These are phyloP conservation scores for Rhizoglyphus robini DNA, from an alignment of 1,140 invertebrate species.

Conservation along the genomic window DNA sequence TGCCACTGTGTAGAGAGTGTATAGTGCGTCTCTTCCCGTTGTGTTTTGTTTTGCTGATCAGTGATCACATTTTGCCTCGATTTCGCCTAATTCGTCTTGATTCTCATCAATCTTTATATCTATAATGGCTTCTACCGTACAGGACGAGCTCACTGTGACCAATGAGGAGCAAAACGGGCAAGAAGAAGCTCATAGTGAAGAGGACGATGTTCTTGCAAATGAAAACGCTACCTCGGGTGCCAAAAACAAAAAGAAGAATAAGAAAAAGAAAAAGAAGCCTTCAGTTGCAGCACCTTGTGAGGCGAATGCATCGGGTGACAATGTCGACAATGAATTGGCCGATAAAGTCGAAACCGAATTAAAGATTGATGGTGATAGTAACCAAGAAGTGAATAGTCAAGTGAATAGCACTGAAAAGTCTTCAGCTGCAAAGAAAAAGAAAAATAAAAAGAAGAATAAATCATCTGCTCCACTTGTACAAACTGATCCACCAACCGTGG, in stretches of 20 bases:
- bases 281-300: constrained; percentile 18
- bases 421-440: constrained; percentile 22
- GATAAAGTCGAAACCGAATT: constrained; percentile 22
- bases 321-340: constrained; percentile 24
- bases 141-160: too few relatives aligned
- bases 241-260: constrained; percentile 38
- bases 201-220: background rate
- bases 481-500: constrained; percentile 69
- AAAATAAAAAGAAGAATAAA: constrained; percentile 13
- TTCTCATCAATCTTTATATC: background rate
- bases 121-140: background rate
- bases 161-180: too few relatives aligned
- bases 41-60: too few relatives aligned
- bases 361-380: constrained; percentile 22
- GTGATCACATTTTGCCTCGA: too few relatives aligned
- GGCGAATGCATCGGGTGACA: constrained; percentile 22
- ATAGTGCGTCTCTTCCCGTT: too few relatives aligned
- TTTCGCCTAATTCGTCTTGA: too few relatives aligned
- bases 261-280: constrained; percentile 33
- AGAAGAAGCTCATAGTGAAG: background rate
- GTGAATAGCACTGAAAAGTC: constrained; percentile 24
- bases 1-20: too few relatives aligned
- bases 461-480: constrained; percentile 38
- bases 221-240: constrained; percentile 26
- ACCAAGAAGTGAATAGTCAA: constrained; percentile 19